Base-by-base conservation (phyloP, 2,888 invertebrate species). In the Drosophila birchii region DNA sequence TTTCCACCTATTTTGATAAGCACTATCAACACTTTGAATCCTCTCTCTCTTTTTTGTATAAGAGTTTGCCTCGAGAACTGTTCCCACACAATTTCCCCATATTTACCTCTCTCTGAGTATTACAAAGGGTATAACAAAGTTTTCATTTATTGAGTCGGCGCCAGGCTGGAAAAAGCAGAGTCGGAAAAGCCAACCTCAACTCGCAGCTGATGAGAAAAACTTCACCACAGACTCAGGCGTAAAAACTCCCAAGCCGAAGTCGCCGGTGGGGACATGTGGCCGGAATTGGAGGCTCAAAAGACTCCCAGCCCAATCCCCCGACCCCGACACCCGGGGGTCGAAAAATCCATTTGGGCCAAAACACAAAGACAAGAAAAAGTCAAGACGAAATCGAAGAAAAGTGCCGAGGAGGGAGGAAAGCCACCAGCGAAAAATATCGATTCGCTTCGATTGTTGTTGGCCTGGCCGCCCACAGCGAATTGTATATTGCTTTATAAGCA, bases 401-500 rank as follows among this genome's bases (percentile, higher is more conserved):
- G 38, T 18, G 9, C 16, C 14, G 20, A n/a, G 23, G 11, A 29
- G 29, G 12, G 29, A 32, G 47, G 62, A 66, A 66, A 63, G 75
- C 58, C 49, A 67, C 55, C 54, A 75, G 67, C 77, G 70, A 63
- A 75, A 79, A 78, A 75, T 86, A 86, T 86, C 83, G 87, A 86
- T 81, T 81, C 76, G 47, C 57, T 78, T 77, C 74, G 72, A 76
- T 75, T 77, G 66, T 71, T 70, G 56, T 75, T 64, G 75, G 47
- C 29, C 47, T 34, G 51, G 73, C 59, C 68, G 75, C 74, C 62
- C 62, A 55, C 61, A 74, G 73, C 73, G 64, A 41, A 62, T 66
- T 68, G 61, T 73, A 76, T 81, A 78, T 75, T 76, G 75, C 64
- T 81, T 83, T 83, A 81, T 80, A 80, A 85, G 80, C 72, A 76